Conservation (phyloP, 2,888 invertebrate genomes). For the Heliconius aoede region DNA sequence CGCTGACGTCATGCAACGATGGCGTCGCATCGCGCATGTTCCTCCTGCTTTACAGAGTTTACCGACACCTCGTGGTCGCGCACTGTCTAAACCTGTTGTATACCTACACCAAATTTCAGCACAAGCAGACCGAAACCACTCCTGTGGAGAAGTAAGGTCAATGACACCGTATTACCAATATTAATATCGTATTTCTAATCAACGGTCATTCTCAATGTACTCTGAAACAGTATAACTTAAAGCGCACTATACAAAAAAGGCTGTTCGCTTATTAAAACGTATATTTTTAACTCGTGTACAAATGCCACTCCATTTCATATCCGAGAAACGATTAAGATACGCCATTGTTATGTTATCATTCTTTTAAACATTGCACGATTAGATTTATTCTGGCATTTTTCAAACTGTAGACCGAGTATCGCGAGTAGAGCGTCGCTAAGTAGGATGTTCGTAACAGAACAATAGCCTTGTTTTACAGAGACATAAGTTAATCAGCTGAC, state of each 20-base stretch:
- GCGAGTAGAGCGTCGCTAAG: slow-evolving; percentile 35
- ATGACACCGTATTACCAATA: slow-evolving; percentile 63
- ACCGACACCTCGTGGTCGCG: slow-evolving; percentile 56
- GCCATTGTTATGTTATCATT: slow-evolving; percentile 29
- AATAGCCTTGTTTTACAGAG: slow-evolving; percentile 52
- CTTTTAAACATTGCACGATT: slow-evolving; percentile 29
- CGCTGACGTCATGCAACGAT: slow-evolving; percentile 64
- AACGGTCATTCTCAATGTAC: background rate
- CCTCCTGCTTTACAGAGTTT: slow-evolving; percentile 50
- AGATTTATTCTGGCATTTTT: slow-evolving; percentile 23
- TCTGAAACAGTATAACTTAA: background rate
- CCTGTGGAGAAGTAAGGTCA: slow-evolving; percentile 65
- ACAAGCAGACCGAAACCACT: slow-evolving; percentile 74
- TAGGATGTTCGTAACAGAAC: slow-evolving; percentile 51
- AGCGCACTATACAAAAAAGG: background rate
- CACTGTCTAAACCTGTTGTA: slow-evolving; percentile 70
- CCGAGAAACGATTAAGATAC: slow-evolving; percentile 27
- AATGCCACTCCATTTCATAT: slow-evolving; percentile 9
- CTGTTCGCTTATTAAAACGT: background rate
- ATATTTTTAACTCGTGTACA: background rate
- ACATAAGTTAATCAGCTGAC: slow-evolving; percentile 61
- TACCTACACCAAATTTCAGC: slow-evolving; percentile 71
- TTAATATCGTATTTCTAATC: slow-evolving; percentile 31
- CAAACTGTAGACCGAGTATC: slow-evolving; percentile 3
- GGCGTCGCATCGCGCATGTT: slow-evolving; percentile 55